A percentile compares a stretch with the other conserved stretches of the same genome.
These are phyloP conservation scores for Dasypolia templi DNA, from an alignment of 2,888 invertebrate species.

Conservation along the genomic window DNA sequence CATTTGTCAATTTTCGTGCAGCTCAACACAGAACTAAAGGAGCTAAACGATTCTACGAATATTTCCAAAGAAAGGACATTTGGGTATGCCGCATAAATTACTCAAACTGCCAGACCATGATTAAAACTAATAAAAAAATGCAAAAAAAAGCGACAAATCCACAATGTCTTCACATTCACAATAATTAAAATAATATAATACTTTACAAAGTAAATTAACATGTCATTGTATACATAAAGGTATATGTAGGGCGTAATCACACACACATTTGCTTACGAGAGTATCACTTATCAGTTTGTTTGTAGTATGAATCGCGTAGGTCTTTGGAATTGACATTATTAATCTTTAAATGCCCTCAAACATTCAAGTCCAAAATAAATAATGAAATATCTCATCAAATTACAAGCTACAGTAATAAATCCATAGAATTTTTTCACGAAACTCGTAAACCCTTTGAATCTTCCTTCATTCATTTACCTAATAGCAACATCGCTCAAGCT, in stretches of 20 bases:
- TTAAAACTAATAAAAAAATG: too few relatives aligned
- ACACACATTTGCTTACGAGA: neutral
- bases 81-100: too few relatives aligned
- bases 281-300: neutral
- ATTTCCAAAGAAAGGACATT: too few relatives aligned
- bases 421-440: neutral
- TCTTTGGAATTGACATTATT: neutral
- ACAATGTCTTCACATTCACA: too few relatives aligned
- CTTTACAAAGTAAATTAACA: too few relatives aligned
- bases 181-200: too few relatives aligned
- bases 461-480: slow-evolving; percentile 48
- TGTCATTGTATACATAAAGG: too few relatives aligned
- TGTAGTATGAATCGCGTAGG: neutral
- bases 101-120: too few relatives aligned
- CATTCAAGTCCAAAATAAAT: neutral
- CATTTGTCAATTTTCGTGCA: too few relatives aligned
- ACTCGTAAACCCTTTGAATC: slow-evolving; percentile 15
- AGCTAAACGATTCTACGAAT: too few relatives aligned
- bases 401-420: neutral
- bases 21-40: too few relatives aligned
- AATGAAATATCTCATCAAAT: neutral
- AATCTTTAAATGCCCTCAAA: neutral
- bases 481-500: slow-evolving; percentile 52
- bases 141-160: too few relatives aligned
- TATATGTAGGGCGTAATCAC: neutral